Evolutionary conservation across 2,888 invertebrate species (phyloP).

Genomic region (Atherix ibis): DNA sequence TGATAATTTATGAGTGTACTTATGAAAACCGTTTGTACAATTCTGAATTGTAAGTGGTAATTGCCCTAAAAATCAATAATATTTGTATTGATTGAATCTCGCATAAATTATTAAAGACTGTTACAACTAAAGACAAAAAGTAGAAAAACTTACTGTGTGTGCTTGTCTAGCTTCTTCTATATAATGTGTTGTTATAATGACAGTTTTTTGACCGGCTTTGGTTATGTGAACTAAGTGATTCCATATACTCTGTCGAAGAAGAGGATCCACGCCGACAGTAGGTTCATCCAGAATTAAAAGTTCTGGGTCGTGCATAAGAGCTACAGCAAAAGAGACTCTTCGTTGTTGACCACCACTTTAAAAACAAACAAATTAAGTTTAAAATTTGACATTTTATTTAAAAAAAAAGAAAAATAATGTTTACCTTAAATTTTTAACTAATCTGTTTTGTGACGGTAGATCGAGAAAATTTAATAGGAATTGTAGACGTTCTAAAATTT

Average conservation of each 20-base stretch:
- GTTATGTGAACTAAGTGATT: slow-evolving; percentile 82
- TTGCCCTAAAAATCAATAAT: too few species aligned
- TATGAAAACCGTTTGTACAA: too few species aligned
- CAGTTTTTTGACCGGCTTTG: slow-evolving; percentile 78
- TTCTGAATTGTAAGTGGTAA: too few species aligned
- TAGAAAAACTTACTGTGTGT: slow-evolving; percentile 63
- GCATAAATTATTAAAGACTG: too few species aligned
- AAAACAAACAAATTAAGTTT: slow-evolving; percentile 10
- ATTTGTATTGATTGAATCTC: too few species aligned
- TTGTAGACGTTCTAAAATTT: slow-evolving; percentile 64
- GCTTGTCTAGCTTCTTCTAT: slow-evolving; percentile 90
- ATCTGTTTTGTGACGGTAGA: slow-evolving; percentile 69
- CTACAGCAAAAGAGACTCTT: slow-evolving; percentile 81
- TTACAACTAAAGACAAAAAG: too few species aligned
- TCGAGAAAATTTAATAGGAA: slow-evolving; percentile 83
- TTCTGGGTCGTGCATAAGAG: slow-evolving; percentile 84
- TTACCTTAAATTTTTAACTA: slow-evolving; percentile 60
- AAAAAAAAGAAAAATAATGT: too few species aligned
- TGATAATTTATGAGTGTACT: too few species aligned
- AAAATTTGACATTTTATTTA: too few species aligned
- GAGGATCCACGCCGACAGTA: slow-evolving; percentile 83
- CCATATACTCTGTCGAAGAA: slow-evolving; percentile 85
- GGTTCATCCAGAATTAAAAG: slow-evolving; percentile 83
- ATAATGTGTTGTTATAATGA: slow-evolving; percentile 86
- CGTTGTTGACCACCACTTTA: slow-evolving; percentile 78